phyloP scores from a whole-genome alignment of 2,888 invertebrate species.

The Shargacucullia verbasci region DNA sequence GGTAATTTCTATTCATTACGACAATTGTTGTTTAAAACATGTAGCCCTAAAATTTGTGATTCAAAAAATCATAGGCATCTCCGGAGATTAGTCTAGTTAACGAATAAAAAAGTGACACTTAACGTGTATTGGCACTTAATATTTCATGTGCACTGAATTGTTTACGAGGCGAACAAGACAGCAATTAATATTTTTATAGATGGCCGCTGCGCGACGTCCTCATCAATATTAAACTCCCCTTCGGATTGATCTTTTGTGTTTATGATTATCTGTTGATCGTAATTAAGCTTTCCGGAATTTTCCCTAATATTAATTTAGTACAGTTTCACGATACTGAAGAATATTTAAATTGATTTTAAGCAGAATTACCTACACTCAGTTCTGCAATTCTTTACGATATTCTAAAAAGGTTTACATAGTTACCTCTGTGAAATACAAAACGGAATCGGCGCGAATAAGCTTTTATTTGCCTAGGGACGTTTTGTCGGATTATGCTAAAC shows the following conservation, averaged over 20 bases:
- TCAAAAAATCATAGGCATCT: slow-evolving; percentile 8
- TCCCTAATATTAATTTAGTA: slow-evolving; percentile 34
- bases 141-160: slow-evolving; percentile 72
- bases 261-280: slow-evolving; percentile 67
- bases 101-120: slow-evolving; percentile 46
- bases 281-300: slow-evolving; percentile 68
- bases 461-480: slow-evolving; percentile 60
- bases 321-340: slow-evolving; percentile 15
- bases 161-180: slow-evolving; percentile 80
- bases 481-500: slow-evolving; percentile 67
- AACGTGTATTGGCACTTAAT: slow-evolving; percentile 61
- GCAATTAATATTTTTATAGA: slow-evolving; percentile 87
- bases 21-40: neutral
- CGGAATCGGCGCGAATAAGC: slow-evolving; percentile 27
- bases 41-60: slow-evolving; percentile 1
- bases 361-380: too few species aligned
- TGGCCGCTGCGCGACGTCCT: slow-evolving; percentile 61
- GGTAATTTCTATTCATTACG: neutral
- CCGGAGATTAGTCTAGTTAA: slow-evolving; percentile 28
- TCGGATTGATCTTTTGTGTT: slow-evolving; percentile 73
- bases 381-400: too few species aligned
- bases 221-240: slow-evolving; percentile 82
- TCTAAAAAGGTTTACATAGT: too few species aligned
- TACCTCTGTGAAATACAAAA: too few species aligned
- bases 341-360: neutral